Evolutionary conservation across 2,888 invertebrate genomes (phyloP).

Genomic region (Lathronympha strigana): DNA sequence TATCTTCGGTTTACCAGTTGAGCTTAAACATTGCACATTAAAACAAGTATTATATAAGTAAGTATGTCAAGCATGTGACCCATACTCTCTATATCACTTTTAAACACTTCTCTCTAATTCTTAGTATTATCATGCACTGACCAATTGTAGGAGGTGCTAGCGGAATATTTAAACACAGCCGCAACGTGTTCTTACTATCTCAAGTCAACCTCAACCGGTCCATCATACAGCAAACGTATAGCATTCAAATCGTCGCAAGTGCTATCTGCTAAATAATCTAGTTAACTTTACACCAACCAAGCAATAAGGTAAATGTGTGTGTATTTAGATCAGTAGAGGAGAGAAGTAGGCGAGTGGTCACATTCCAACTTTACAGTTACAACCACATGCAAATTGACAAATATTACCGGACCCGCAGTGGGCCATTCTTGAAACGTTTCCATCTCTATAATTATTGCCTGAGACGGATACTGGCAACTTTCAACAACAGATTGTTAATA

Average conservation of each 20-base stretch:
- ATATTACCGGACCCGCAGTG: slow-evolving; percentile 56
- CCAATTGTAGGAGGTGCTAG: not conserved
- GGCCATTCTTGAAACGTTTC: slow-evolving; percentile 10
- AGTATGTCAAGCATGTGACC: slow-evolving; percentile 10
- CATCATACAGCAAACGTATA: slow-evolving; percentile 27
- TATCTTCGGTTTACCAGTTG: slow-evolving; percentile 2
- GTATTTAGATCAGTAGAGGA: slow-evolving; percentile 60
- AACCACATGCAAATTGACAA: slow-evolving; percentile 76
- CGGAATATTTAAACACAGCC: slow-evolving; percentile 19
- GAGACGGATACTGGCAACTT: not conserved
- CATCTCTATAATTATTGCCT: not conserved
- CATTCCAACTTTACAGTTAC: slow-evolving; percentile 76
- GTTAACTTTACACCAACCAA: slow-evolving; percentile 25
- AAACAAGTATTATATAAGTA: slow-evolving; percentile 17
- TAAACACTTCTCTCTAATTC: slow-evolving; percentile 15
- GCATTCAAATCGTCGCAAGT: slow-evolving; percentile 24
- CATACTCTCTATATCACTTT: slow-evolving; percentile 1
- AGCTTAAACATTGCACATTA: not conserved
- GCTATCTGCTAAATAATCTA: slow-evolving; percentile 28
- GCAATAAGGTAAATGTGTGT: slow-evolving; percentile 39
- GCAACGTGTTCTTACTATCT: slow-evolving; percentile 16
- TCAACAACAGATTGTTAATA: too few species aligned
- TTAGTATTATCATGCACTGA: slow-evolving; percentile 14
- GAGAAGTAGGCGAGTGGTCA: slow-evolving; percentile 60
- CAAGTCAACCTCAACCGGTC: slow-evolving; percentile 28